phyloP scores from a whole-genome alignment of 2,888 invertebrate genomes.

The Pediacus dermestoides region DNA sequence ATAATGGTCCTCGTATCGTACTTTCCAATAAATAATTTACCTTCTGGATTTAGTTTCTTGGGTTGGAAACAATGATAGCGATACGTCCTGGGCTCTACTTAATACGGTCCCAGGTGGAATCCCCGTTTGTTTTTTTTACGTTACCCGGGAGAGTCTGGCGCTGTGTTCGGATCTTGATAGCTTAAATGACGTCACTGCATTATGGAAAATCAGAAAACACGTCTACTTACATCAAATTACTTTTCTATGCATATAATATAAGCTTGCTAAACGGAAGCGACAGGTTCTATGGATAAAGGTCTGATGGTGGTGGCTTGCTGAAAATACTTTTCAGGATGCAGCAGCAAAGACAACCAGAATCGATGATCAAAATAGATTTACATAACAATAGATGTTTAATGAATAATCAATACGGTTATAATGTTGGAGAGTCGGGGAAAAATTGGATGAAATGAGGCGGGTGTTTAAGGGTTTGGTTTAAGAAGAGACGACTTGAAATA shows the following conservation, averaged over 20 bases:
- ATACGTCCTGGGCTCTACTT: constrained; percentile 14
- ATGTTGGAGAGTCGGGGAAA: too few relatives aligned
- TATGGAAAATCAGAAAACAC: constrained; percentile 13
- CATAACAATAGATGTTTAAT: too few relatives aligned
- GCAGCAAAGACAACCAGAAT: background rate
- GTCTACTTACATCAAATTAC: constrained; percentile 13
- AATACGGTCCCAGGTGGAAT: constrained; percentile 15
- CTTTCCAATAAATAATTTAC: constrained; percentile 13
- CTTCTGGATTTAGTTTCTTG: constrained; percentile 7
- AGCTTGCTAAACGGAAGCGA: constrained; percentile 10
- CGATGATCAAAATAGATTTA: constrained; percentile 1
- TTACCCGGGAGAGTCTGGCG: constrained; percentile 16
- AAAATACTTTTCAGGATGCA: background rate
- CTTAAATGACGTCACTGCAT: constrained; percentile 10
- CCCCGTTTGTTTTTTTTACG: constrained; percentile 14
- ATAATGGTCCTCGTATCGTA: too few relatives aligned
- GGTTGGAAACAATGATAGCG: constrained; percentile 14
- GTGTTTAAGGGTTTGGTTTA: too few relatives aligned
- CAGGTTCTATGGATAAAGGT: constrained; percentile 8
- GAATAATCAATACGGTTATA: too few relatives aligned
- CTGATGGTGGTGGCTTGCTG: background rate
- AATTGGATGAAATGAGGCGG: too few relatives aligned
- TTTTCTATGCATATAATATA: constrained; percentile 12
- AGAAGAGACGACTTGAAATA: too few relatives aligned
- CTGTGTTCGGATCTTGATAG: constrained; percentile 12